Conservation (phyloP, 2,113 vertebrate species). For the Carassius gibelio region DNA sequence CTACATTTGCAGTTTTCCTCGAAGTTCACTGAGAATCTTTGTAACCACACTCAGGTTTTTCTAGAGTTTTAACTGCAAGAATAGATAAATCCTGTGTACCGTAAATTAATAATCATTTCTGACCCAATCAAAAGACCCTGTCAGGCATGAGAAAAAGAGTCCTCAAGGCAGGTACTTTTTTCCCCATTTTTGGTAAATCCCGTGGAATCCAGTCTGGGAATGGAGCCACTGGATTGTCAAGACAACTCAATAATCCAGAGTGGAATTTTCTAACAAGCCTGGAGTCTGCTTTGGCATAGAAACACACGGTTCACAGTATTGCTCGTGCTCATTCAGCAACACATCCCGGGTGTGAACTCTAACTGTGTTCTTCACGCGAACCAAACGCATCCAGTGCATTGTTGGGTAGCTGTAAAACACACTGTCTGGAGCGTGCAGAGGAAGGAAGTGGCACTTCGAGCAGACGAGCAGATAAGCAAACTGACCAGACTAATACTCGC, state of each 20-base stretch:
- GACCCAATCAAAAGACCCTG: constrained; percentile 59
- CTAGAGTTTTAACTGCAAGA: constrained; percentile 10
- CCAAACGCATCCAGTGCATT: constrained; percentile 68
- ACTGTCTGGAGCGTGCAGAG: constrained; percentile 72
- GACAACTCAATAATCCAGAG: constrained; percentile 72
- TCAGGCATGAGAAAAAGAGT: constrained; percentile 60
- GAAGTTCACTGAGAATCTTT: constrained; percentile 38
- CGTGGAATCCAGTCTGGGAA: constrained; percentile 71
- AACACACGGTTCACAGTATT: constrained; percentile 31
- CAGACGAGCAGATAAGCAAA: constrained; percentile 23
- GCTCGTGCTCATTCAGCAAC: constrained; percentile 34
- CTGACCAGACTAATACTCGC: background rate
- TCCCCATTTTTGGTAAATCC: constrained; percentile 43
- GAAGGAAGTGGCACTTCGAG: constrained; percentile 75
- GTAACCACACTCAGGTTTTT: constrained; percentile 29
- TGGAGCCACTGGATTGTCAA: constrained; percentile 68
- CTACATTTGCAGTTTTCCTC: constrained; percentile 18
- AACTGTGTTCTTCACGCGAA: constrained; percentile 27
- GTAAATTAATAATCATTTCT: constrained; percentile 39
- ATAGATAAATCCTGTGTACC: background rate
- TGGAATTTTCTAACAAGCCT: constrained; percentile 74
- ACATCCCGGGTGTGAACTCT: constrained; percentile 25
- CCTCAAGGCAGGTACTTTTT: background rate
- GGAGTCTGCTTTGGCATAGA: constrained; percentile 61
- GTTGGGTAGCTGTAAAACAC: constrained; percentile 71